phyloP scores from a whole-genome alignment of 1,140 invertebrate species.

The Calycopis cecrops region DNA sequence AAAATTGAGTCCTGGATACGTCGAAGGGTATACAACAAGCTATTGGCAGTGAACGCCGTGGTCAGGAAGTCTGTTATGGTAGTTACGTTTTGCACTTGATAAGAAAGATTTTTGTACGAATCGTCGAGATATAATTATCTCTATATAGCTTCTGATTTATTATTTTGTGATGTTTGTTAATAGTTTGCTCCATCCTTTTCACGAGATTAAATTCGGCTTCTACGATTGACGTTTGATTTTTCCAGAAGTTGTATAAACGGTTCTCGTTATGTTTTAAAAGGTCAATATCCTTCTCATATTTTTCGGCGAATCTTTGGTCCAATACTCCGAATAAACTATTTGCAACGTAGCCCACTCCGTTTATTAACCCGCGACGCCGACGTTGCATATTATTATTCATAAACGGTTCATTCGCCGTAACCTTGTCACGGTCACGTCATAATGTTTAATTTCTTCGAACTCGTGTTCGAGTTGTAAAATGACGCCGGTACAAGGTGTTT shows the following conservation, averaged over 20 bases:
- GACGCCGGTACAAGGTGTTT: too few relatives aligned
- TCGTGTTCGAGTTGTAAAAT: too few relatives aligned
- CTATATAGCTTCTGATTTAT: slow-evolving; percentile 10
- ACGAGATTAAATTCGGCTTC: slow-evolving; percentile 13
- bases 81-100: neutral
- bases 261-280: slow-evolving; percentile 23
- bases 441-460: too few relatives aligned
- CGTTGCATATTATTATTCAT: too few relatives aligned
- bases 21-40: slow-evolving; percentile 2
- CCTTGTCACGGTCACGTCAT: too few relatives aligned
- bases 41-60: neutral
- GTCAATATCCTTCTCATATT: slow-evolving; percentile 29
- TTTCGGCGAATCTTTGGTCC: slow-evolving; percentile 27
- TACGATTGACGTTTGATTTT: slow-evolving; percentile 25
- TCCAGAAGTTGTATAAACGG: slow-evolving; percentile 24
- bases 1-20: slow-evolving; percentile 2
- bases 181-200: slow-evolving; percentile 3
- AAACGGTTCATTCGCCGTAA: too few relatives aligned
- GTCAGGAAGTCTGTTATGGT: slow-evolving; percentile 2
- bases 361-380: slow-evolving; percentile 26
- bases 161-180: slow-evolving; percentile 7
- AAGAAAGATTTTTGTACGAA: slow-evolving; percentile 4
- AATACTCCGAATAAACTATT: slow-evolving; percentile 33
- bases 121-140: slow-evolving; percentile 11
- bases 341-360: slow-evolving; percentile 31